These are phyloP conservation scores for Bergia sp. DNA, from an alignment of 92 coral and sea anemone species.

Conservation along the genomic window DNA sequence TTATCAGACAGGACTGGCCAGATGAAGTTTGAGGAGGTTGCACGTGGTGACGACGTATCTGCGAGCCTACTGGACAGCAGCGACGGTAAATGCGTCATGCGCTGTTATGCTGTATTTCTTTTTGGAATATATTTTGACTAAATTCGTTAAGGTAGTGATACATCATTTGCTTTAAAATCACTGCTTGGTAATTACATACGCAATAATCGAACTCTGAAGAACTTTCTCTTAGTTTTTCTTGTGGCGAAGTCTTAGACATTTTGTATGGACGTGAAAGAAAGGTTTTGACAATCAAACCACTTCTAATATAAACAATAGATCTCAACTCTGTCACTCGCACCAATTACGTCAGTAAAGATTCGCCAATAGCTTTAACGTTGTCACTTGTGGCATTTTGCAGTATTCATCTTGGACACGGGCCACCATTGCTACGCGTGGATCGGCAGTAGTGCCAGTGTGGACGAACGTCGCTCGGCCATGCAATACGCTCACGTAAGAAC, in stretches of 20 bases:
- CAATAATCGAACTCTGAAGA: too few species aligned
- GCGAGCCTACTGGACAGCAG: constrained; percentile 47
- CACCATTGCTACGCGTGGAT: constrained; percentile 80
- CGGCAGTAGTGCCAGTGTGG: constrained; percentile 85
- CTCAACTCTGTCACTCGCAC: too few species aligned
- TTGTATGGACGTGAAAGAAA: too few species aligned
- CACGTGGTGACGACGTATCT: constrained; percentile 33
- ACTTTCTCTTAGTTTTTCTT: too few species aligned
- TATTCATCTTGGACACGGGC: constrained; percentile 83
- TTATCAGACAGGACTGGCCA: constrained; percentile 52
- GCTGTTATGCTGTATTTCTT: background rate
- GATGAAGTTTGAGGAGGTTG: constrained; percentile 41
- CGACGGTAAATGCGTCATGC: constrained; percentile 46
- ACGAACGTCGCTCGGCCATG: constrained; percentile 80
- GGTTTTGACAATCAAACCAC: too few species aligned
- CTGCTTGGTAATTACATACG: too few species aligned
- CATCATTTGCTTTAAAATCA: too few species aligned
- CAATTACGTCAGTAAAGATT: too few species aligned
- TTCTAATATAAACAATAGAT: too few species aligned
- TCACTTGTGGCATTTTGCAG: constrained; percentile 38
- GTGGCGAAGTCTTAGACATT: too few species aligned
- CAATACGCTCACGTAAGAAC: constrained; percentile 87
- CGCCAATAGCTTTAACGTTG: too few species aligned
- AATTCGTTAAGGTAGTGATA: too few species aligned
- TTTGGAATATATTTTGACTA: background rate